A percentile compares a stretch with the other conserved stretches of the same genome.
Conservation (phyloP, 2,888 invertebrate genomes). For the Zootermopsis nevadensis region DNA sequence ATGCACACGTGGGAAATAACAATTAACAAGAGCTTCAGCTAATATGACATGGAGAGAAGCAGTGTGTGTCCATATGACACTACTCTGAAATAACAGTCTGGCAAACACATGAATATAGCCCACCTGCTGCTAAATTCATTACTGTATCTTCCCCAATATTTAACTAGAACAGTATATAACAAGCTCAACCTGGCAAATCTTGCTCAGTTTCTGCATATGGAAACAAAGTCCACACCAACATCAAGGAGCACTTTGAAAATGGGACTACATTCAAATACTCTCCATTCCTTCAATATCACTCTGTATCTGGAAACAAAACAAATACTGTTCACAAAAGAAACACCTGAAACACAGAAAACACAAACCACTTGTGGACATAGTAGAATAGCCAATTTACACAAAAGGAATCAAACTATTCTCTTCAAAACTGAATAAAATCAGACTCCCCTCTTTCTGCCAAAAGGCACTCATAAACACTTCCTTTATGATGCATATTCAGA, state of each 20-base stretch:
- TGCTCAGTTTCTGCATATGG: neutral
- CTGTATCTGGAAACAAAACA: neutral
- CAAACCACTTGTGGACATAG: too few relatives aligned
- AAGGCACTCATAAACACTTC: too few relatives aligned
- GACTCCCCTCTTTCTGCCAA: too few relatives aligned
- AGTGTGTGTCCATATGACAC: neutral
- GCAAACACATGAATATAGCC: constrained; percentile 13
- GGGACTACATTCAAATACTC: constrained; percentile 14
- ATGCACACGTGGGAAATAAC: constrained; percentile 28
- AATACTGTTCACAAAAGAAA: neutral
- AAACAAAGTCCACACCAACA: constrained; percentile 20
- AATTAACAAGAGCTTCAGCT: constrained; percentile 38
- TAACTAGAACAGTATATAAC: neutral
- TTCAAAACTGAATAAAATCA: too few relatives aligned
- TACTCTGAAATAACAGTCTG: constrained; percentile 11
- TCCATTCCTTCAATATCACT: constrained; percentile 4
- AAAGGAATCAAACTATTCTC: too few relatives aligned
- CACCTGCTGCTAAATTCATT: neutral
- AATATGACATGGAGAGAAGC: constrained; percentile 35
- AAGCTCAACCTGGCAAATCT: constrained; percentile 21
- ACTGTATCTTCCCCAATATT: neutral
- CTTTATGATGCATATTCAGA: too few relatives aligned
- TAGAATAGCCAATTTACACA: too few relatives aligned
- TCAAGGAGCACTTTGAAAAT: constrained; percentile 28
- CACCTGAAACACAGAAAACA: too few relatives aligned